Conservation (phyloP, 2,797 vertebrate species). For the Dryobates pubescens region DNA sequence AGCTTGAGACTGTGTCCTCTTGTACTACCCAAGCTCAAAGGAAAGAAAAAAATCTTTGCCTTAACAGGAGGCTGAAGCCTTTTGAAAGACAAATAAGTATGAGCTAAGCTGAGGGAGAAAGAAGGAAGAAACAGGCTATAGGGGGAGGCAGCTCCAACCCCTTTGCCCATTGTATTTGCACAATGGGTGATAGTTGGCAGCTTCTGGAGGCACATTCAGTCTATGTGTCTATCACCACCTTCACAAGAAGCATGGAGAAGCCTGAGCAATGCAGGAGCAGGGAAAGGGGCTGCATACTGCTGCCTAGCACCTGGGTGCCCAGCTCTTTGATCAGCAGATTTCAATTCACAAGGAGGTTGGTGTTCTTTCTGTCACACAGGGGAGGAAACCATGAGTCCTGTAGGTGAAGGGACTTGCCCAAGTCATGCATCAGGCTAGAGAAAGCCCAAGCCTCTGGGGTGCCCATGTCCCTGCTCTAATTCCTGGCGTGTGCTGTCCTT, state of each 20-base stretch:
- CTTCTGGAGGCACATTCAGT: neutral
- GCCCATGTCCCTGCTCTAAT: neutral
- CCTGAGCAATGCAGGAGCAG: neutral
- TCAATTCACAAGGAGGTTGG: neutral
- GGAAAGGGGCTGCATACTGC: neutral
- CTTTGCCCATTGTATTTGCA: neutral
- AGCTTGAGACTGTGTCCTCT: no score
- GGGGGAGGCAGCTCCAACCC: neutral
- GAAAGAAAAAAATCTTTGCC: neutral
- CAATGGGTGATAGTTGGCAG: neutral
- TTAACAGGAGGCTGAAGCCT: accelerated
- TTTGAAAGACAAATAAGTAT: neutral
- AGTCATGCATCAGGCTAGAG: accelerated
- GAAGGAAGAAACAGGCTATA: neutral
- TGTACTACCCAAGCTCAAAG: neutral
- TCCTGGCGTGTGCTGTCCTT: neutral
- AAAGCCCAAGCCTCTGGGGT: neutral
- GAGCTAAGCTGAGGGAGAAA: neutral
- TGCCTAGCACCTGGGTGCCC: neutral
- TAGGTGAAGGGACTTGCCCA: neutral
- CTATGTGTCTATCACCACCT: neutral
- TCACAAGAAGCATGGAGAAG: neutral
- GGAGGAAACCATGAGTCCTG: neutral
- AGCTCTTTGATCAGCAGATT: neutral
- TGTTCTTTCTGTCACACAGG: neutral